phyloP scores from a whole-genome alignment of 2,888 invertebrate genomes.

The Euzetes globulus region DNA sequence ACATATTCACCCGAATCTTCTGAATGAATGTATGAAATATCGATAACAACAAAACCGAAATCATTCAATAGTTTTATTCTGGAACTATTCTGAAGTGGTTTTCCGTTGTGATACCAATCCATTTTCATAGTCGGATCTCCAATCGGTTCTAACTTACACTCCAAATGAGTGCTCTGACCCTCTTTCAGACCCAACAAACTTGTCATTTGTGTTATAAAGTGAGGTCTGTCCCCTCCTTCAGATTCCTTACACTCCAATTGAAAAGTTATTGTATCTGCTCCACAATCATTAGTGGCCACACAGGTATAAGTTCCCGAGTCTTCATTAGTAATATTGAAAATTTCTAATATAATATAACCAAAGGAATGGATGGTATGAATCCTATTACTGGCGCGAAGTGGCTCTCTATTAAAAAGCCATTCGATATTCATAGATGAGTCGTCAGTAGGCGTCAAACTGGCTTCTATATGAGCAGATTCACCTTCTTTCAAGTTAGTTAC shows the following conservation, averaged over 20 bases:
- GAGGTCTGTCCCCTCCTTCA: constrained; percentile 79
- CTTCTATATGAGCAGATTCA: constrained; percentile 95
- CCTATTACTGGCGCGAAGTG: constrained; percentile 84
- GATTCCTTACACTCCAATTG: constrained; percentile 74
- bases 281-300: constrained; percentile 78
- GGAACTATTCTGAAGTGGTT: constrained; percentile 57
- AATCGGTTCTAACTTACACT: constrained; percentile 87
- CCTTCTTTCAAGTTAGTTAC: constrained; percentile 76
- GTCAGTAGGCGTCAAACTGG: constrained; percentile 80
- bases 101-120: constrained; percentile 93
- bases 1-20: constrained; percentile 89
- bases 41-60: constrained; percentile 94
- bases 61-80: constrained; percentile 89
- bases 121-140: constrained; percentile 89
- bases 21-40: constrained; percentile 88
- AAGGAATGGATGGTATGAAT: constrained; percentile 89
- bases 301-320: constrained; percentile 86
- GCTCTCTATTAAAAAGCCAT: constrained; percentile 70
- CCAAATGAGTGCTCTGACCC: constrained; percentile 94
- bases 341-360: constrained; percentile 86
- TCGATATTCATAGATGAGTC: constrained; percentile 86
- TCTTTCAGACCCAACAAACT: constrained; percentile 69
- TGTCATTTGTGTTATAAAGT: constrained; percentile 78
- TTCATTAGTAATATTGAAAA: constrained; percentile 78
- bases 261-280: constrained; percentile 65